Percentiles rank a stretch among this genome's conserved stretches.
phyloP scores from a whole-genome alignment of 2,113 vertebrate species.

The Lagopus leucura region DNA sequence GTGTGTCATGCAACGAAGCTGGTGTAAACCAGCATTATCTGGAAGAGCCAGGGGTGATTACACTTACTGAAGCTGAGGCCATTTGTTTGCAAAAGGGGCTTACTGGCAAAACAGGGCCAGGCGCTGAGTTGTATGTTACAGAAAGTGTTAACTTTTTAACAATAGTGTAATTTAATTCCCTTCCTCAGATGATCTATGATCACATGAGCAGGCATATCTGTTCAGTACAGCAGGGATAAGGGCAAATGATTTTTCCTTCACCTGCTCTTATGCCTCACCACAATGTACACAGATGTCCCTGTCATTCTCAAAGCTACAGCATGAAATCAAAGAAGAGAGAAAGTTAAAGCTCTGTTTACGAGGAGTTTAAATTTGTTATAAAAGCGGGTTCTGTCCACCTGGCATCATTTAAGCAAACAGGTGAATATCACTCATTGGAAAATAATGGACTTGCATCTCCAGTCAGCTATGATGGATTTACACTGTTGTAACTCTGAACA shows the following conservation, averaged over 20 bases:
- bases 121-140: neutral
- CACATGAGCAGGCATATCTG: neutral
- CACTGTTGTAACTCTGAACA: neutral
- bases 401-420: slow-evolving; percentile 51
- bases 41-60: neutral
- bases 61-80: neutral
- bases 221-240: neutral
- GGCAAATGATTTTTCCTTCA: neutral
- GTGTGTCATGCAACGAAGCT: neutral
- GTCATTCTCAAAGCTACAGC: neutral
- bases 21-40: neutral
- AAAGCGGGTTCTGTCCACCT: slow-evolving; percentile 33
- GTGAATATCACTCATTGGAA: slow-evolving; percentile 36
- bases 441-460: neutral
- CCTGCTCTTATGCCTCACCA: neutral
- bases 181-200: neutral
- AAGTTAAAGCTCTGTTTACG: slow-evolving; percentile 46
- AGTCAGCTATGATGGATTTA: slow-evolving; percentile 23
- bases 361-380: slow-evolving; percentile 44
- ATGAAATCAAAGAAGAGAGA: neutral
- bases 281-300: neutral
- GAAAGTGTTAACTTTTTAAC: neutral
- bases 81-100: neutral
- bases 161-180: neutral
- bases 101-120: neutral